Evolutionary conservation across 2,888 invertebrate genomes (phyloP).

Genomic region (Panzeria rudis): DNA sequence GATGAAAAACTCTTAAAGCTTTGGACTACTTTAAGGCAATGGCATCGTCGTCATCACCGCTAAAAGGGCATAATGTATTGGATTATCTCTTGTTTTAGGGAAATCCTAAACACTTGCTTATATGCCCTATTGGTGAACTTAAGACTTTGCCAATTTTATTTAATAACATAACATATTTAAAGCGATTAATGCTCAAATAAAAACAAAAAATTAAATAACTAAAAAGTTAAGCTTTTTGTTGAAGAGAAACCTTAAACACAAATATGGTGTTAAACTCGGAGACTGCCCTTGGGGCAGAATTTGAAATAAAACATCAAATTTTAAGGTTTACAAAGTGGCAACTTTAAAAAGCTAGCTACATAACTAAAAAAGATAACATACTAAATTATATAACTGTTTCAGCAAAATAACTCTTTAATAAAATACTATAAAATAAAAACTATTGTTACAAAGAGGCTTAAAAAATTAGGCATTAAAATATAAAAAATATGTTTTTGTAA

Average conservation of each 20-base stretch:
- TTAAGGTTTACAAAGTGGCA: neutral
- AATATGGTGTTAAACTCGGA: constrained; percentile 25
- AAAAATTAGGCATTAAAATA: neutral
- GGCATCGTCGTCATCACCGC: constrained; percentile 19
- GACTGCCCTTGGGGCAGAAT: neutral
- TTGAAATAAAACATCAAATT: constrained; percentile 40
- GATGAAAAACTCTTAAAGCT: constrained; percentile 28
- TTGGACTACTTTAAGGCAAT: constrained; percentile 20
- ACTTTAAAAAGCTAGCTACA: constrained; percentile 29
- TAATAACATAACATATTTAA: neutral
- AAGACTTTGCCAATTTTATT: constrained; percentile 19
- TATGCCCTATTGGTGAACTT: constrained; percentile 20
- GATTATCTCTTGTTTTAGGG: constrained; percentile 8
- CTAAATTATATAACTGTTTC: constrained; percentile 23
- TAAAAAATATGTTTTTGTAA: neutral
- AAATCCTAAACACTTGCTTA: constrained; percentile 5
- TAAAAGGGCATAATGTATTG: constrained; percentile 5
- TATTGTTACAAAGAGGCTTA: constrained; percentile 28
- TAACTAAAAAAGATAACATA: constrained; percentile 45
- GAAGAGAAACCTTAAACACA: constrained; percentile 20
- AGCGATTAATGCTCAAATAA: constrained; percentile 3
- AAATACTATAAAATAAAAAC: constrained; percentile 52
- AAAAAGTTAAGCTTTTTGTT: constrained; percentile 44
- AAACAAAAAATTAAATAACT: neutral
- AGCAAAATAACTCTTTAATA: neutral